A percentile compares a stretch with the other conserved stretches of the same genome.
Conservation (phyloP, 2,888 invertebrate genomes). For the Rhagium mordax region DNA sequence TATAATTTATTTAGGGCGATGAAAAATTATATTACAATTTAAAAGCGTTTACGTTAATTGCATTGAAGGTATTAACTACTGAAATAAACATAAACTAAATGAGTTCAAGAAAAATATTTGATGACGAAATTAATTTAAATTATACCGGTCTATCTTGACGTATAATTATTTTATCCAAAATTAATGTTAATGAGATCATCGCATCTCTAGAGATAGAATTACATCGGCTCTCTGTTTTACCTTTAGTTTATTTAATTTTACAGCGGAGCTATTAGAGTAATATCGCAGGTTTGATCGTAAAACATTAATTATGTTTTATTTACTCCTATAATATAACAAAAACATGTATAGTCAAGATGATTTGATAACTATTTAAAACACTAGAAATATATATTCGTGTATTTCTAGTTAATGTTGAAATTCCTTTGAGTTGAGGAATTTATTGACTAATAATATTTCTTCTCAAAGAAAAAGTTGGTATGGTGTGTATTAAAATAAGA, state of each 20-base stretch:
- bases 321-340: neutral
- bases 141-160: constrained; percentile 27
- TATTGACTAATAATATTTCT: neutral
- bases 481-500: neutral
- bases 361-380: neutral
- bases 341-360: neutral
- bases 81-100: constrained; percentile 28
- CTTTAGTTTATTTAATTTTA: constrained; percentile 6
- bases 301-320: neutral
- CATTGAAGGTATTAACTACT: constrained; percentile 15
- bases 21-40: constrained; percentile 30
- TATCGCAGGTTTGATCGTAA: constrained; percentile 1
- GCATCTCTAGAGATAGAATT: neutral
- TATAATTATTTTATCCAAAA: constrained; percentile 34
- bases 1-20: neutral
- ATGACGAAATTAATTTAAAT: constrained; percentile 39
- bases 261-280: neutral
- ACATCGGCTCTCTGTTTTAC: constrained; percentile 1
- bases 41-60: constrained; percentile 26
- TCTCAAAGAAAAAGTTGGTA: neutral
- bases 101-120: constrained; percentile 31
- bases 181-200: constrained; percentile 20
- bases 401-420: neutral
- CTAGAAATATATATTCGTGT: neutral
- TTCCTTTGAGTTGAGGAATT: neutral